Conservation (phyloP, 2,888 invertebrate genomes). For the Eretmocerus hayati region DNA sequence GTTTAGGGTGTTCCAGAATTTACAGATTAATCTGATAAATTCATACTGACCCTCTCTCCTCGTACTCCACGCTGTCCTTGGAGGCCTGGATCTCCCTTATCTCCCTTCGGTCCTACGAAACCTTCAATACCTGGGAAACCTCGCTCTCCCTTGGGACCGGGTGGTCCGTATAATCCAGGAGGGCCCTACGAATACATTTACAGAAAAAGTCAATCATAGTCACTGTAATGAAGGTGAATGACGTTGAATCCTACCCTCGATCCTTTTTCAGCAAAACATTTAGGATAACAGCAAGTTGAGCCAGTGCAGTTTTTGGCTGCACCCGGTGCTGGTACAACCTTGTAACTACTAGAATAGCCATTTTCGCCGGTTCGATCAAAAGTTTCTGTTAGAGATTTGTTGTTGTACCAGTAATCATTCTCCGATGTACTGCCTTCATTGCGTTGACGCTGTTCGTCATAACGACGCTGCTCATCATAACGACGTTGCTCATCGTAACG, state of each 20-base stretch:
- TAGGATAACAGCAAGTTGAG: conserved; percentile 66
- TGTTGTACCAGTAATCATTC: neutral
- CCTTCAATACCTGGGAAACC: conserved; percentile 83
- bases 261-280: conserved; percentile 86
- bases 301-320: conserved; percentile 56
- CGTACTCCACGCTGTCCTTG: conserved; percentile 74
- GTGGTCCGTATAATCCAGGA: conserved; percentile 64
- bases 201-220: conserved; percentile 1
- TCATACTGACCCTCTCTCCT: conserved; percentile 64
- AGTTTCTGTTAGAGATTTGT: conserved; percentile 9
- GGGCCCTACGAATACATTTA: conserved; percentile 54
- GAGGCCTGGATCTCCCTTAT: conserved; percentile 80
- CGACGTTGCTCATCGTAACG: conserved; percentile 21
- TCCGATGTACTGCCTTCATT: neutral
- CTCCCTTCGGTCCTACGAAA: conserved; percentile 79
- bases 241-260: conserved; percentile 58
- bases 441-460: conserved; percentile 7
- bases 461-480: conserved; percentile 3
- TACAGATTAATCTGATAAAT: too few species aligned
- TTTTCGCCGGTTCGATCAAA: conserved; percentile 20
- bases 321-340: conserved; percentile 48
- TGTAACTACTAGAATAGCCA: conserved; percentile 48
- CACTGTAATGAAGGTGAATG: neutral
- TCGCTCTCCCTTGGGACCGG: conserved; percentile 67
- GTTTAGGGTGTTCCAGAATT: too few species aligned